Percentiles rank a stretch among this genome's conserved stretches.
Evolutionary conservation across 2,797 vertebrate genomes (phyloP).

Genomic region (Melopsittacus undulatus): DNA sequence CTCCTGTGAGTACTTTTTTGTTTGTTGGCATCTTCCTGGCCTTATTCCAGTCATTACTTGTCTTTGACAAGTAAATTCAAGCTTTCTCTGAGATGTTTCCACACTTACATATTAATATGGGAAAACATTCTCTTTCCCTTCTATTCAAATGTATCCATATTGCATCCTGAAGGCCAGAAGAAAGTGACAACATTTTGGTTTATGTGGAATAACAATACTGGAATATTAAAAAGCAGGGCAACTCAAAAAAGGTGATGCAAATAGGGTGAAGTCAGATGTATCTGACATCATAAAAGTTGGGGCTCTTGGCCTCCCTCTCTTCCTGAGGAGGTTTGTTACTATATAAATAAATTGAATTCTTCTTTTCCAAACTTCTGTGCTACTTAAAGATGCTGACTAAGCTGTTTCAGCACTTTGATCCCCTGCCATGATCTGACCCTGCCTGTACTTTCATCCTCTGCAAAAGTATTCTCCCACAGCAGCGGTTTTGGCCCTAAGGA

Average conservation of each 20-base stretch:
- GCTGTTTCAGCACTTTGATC: constrained; percentile 40
- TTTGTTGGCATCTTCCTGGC: not conserved
- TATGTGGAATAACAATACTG: not conserved
- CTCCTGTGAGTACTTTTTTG: not conserved
- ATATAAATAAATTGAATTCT: not conserved
- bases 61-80: not conserved
- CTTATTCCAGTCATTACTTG: not conserved
- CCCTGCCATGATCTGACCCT: constrained; percentile 9
- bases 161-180: not conserved
- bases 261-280: not conserved
- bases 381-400: constrained; percentile 21
- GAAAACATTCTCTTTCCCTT: not conserved
- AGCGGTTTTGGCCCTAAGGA: constrained; percentile 21
- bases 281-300: not conserved
- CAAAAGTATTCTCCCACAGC: not conserved
- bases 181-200: not conserved
- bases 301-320: not conserved
- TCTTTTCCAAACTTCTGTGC: not conserved
- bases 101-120: not conserved
- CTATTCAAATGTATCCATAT: not conserved
- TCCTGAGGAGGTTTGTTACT: not conserved
- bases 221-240: not conserved
- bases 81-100: not conserved
- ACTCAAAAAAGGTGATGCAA: not conserved
- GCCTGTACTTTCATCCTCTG: constrained; percentile 4